phyloP scores from a whole-genome alignment of 2,888 invertebrate genomes.

The Litoditis marina region DNA sequence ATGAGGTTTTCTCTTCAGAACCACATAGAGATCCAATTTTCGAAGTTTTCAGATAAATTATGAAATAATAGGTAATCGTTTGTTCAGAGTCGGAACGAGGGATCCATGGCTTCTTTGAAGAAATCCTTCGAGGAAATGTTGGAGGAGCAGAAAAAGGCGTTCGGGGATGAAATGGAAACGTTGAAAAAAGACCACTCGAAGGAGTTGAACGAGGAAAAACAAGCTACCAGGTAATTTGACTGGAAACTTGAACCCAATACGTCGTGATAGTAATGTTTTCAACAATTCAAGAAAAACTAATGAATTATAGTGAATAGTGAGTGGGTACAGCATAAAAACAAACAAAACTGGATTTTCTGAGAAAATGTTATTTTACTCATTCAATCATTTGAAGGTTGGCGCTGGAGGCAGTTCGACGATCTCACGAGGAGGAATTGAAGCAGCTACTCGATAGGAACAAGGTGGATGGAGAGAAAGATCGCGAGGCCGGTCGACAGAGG shows the following conservation, averaged over 20 bases:
- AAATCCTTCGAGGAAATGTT: conserved; percentile 49
- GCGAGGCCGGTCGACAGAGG: conserved; percentile 24
- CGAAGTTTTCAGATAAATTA: no score
- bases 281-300: no score
- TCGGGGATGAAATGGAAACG: conserved; percentile 42
- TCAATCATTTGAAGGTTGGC: conserved; percentile 38
- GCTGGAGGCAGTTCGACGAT: conserved; percentile 56
- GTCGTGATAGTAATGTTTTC: no score
- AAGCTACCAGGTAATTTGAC: conserved; percentile 53
- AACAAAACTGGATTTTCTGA: no score
- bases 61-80: no score
- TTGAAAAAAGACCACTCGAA: conserved; percentile 46
- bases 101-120: conserved; percentile 40
- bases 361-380: no score
- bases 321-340: no score
- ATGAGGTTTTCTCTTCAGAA: no score
- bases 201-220: conserved; percentile 57
- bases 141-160: conserved; percentile 40
- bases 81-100: conserved; percentile 37
- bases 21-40: no score
- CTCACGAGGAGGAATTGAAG: conserved; percentile 56
- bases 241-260: no score
- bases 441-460: conserved; percentile 27
- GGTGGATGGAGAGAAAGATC: conserved; percentile 17
- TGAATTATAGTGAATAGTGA: no score